Conservation (phyloP, 2,888 invertebrate species). For the Liopterus haemorrhoidalis region DNA sequence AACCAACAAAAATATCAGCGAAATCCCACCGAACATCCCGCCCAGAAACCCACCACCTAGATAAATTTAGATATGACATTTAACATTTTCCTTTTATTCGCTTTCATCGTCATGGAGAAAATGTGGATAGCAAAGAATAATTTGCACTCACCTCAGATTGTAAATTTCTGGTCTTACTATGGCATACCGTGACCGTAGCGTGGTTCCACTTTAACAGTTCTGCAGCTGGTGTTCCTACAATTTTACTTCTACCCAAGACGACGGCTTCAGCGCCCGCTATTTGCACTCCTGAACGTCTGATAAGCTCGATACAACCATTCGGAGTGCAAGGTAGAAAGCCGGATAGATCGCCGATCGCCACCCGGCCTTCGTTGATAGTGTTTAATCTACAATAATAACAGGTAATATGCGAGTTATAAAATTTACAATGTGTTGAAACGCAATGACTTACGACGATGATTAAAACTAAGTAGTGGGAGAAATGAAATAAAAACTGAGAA, state of each 20-base stretch:
- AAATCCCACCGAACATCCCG: too few relatives aligned
- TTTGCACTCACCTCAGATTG: slow-evolving; percentile 56
- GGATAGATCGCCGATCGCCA: slow-evolving; percentile 81
- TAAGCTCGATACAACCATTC: slow-evolving; percentile 87
- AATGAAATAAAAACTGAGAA: too few relatives aligned
- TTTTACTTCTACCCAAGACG: slow-evolving; percentile 93
- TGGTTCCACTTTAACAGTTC: slow-evolving; percentile 94
- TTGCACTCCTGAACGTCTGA: slow-evolving; percentile 69
- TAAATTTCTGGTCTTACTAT: slow-evolving; percentile 85
- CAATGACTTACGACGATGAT: too few relatives aligned
- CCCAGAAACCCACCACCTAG: too few relatives aligned
- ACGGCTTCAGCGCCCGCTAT: slow-evolving; percentile 84
- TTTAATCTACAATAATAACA: slow-evolving; percentile 55
- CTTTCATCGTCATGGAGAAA: too few relatives aligned
- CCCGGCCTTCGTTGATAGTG: slow-evolving; percentile 87
- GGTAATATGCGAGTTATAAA: too few relatives aligned
- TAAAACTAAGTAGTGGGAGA: too few relatives aligned
- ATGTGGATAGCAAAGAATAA: too few relatives aligned
- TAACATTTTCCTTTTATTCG: too few relatives aligned
- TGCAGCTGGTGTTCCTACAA: slow-evolving; percentile 93
- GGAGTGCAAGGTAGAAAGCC: slow-evolving; percentile 97
- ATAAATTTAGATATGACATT: too few relatives aligned
- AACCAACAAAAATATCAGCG: too few relatives aligned
- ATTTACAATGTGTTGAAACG: too few relatives aligned
- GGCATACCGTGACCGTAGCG: slow-evolving; percentile 95